phyloP scores from a whole-genome alignment of 2,888 invertebrate genomes.

The Beris morrisii region DNA sequence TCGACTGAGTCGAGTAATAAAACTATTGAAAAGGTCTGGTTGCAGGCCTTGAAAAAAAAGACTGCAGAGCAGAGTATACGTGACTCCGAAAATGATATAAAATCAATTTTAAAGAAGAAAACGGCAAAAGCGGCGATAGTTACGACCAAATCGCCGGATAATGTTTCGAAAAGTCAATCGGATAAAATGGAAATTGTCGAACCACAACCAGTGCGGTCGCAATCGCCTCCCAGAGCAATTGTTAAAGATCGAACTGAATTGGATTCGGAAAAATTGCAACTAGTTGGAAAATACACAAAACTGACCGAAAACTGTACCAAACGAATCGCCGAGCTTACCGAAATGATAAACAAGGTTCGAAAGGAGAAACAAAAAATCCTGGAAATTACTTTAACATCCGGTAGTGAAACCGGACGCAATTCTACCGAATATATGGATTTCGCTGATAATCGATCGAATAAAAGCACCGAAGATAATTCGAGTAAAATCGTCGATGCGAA shows the following conservation, averaged over 20 bases:
- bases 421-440: conserved; percentile 55
- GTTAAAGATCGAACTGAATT: conserved; percentile 3
- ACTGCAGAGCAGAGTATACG: conserved; percentile 14
- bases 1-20: conserved; percentile 40
- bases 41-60: conserved; percentile 41
- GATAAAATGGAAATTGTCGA: not conserved
- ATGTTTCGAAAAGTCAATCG: not conserved
- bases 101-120: conserved; percentile 33
- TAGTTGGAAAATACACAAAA: conserved; percentile 56
- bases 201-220: not conserved
- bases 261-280: conserved; percentile 7
- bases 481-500: not conserved
- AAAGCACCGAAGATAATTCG: conserved; percentile 29
- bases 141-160: not conserved
- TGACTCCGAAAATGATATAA: conserved; percentile 17
- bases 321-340: conserved; percentile 61
- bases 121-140: conserved; percentile 2
- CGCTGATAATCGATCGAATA: conserved; percentile 41
- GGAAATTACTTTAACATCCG: conserved; percentile 53
- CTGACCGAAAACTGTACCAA: conserved; percentile 61
- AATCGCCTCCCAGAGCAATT: not conserved
- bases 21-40: conserved; percentile 48
- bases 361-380: conserved; percentile 60
- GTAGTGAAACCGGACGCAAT: conserved; percentile 49
- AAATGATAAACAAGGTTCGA: conserved; percentile 63